Conservation (phyloP, 2,113 vertebrate species). For the Balaenoptera acutorostrata region DNA sequence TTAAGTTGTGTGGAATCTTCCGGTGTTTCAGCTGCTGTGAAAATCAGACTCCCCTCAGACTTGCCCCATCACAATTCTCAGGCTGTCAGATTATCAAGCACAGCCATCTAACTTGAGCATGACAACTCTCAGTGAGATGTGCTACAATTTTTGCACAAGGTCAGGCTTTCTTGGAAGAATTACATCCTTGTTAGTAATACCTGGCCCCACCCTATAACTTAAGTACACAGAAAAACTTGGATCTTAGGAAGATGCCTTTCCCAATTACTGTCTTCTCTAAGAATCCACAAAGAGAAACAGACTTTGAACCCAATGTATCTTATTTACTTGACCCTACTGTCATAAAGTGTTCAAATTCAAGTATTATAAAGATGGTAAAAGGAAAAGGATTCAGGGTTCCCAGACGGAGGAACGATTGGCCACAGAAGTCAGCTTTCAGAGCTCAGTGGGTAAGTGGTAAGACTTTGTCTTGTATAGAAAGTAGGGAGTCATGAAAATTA, state of each 20-base stretch:
- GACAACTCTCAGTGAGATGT: not conserved
- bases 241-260: conserved; percentile 56
- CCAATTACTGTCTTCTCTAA: conserved; percentile 69
- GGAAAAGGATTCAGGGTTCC: conserved; percentile 33
- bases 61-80: not conserved
- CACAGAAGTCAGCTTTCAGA: not conserved
- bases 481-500: not conserved
- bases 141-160: not conserved
- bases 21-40: not conserved
- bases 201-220: conserved; percentile 52
- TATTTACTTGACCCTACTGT: conserved; percentile 62
- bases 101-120: not conserved
- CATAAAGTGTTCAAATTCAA: conserved; percentile 79
- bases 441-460: conserved; percentile 38
- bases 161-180: conserved; percentile 18
- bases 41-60: not conserved
- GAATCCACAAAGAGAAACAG: conserved; percentile 74
- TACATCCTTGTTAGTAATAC: conserved; percentile 27
- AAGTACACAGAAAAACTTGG: conserved; percentile 3
- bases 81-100: not conserved
- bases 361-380: conserved; percentile 75
- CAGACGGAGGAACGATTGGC: not conserved
- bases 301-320: conserved; percentile 82
- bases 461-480: not conserved
- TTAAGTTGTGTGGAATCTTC: not conserved